Percentiles rank a stretch among this genome's conserved stretches.
phyloP scores from a whole-genome alignment of 1,140 invertebrate genomes.

The Brachionus rubens region DNA sequence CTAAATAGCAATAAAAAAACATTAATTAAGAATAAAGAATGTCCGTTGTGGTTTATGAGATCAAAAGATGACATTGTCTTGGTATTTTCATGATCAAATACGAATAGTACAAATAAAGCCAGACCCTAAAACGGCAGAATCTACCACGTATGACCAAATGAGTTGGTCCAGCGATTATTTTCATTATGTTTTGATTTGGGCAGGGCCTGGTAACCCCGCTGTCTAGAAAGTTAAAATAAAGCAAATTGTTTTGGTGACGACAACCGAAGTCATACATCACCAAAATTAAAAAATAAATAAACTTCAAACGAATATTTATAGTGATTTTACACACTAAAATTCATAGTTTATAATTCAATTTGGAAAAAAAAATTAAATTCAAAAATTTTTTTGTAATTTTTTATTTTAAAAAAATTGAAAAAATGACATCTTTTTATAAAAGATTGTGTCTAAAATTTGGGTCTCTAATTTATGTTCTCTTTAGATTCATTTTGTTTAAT shows the following conservation, averaged over 20 bases:
- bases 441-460: neutral
- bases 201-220: conserved; percentile 34
- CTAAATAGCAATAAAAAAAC: too few relatives aligned
- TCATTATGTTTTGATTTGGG: neutral
- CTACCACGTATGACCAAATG: too few relatives aligned
- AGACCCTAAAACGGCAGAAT: too few relatives aligned
- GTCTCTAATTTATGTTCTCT: neutral
- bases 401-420: neutral
- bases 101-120: too few relatives aligned
- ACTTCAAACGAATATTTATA: conserved; percentile 25
- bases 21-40: too few relatives aligned
- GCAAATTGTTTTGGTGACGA: conserved; percentile 44
- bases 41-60: too few relatives aligned
- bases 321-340: conserved; percentile 44
- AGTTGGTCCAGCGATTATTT: neutral
- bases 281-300: neutral
- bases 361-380: neutral
- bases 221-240: conserved; percentile 47
- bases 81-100: too few relatives aligned
- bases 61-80: too few relatives aligned
- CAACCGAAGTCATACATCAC: conserved; percentile 27
- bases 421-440: neutral
- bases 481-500: neutral
- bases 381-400: neutral
- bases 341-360: neutral